Evolutionary conservation across 2,888 invertebrate genomes (phyloP), one percentile per base, ranked within the genome.

Genomic region (Dendrolimus houi): DNA sequence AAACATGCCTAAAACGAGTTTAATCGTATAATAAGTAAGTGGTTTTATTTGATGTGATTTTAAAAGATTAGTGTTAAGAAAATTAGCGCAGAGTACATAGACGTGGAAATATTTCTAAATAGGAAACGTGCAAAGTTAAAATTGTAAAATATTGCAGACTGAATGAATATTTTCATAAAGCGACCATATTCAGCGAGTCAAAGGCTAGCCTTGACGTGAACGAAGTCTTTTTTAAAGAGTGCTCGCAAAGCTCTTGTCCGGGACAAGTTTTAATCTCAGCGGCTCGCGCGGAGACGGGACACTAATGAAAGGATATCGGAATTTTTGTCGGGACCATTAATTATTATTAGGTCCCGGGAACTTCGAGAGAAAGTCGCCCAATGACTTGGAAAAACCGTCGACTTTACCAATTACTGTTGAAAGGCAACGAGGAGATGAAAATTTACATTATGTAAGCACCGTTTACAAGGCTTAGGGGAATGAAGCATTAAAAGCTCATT

Each of bases 281-380:
- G 68, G 79, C 75, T 72, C 74, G 72, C 74, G 68, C 74, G 68
- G 72, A 73, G 80, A 72, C 81, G 78, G 81, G 75, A 78, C 81
- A 72, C 84, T 89, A 90, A 88, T 89, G 89, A 89, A 89, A 90
- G 88, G 88, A 87, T 88, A 88, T 88, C 87, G 86, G 85, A 79
- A n/a, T 83, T 86, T 87, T 83, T 83, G 76, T 81, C 80, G 77
- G 68, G 73, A 70, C 87, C 88, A 90, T 88, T 90, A 85, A 87
- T 89, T 88, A 89, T 88, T 89, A 88, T 88, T 88, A 89, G 84
- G 81, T 78, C 75, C 72, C 75, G 78, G 72, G 71, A 83, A 86
- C 81, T 85, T 84, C 68, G 64, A 72, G 67, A 67, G 72, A 71
- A 77, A 79, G 75, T 79, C 82, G 73, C 47, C 76, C 81, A 77